Evolutionary conservation across 2,888 invertebrate genomes (phyloP).

Genomic region (Sialis fuliginosa): DNA sequence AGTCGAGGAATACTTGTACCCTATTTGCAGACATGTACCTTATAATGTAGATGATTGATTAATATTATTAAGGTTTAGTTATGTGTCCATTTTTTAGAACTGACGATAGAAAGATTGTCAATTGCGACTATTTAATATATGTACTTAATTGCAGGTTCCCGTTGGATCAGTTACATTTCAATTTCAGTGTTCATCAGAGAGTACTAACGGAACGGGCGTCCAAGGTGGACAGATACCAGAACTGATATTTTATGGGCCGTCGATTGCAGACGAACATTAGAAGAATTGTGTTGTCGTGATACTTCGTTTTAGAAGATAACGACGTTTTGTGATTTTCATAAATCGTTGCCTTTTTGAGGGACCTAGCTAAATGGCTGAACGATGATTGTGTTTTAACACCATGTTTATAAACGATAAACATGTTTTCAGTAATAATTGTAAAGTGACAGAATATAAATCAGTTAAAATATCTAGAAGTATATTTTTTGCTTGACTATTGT

Average conservation of each 20-base stretch:
- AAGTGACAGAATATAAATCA: background rate
- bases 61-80: too few relatives aligned
- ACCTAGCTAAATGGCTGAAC: background rate
- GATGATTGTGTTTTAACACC: background rate
- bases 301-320: background rate
- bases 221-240: constrained; percentile 97
- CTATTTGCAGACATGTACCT: too few relatives aligned
- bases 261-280: constrained; percentile 25
- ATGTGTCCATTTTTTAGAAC: too few relatives aligned
- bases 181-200: constrained; percentile 93
- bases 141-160: constrained; percentile 15
- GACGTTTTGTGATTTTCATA: constrained; percentile 1
- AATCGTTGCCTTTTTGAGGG: background rate
- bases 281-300: background rate
- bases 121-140: too few relatives aligned
- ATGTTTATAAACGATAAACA: background rate
- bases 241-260: constrained; percentile 85
- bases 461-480: background rate
- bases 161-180: constrained; percentile 90
- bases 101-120: too few relatives aligned
- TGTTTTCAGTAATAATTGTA: too few relatives aligned
- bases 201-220: constrained; percentile 93
- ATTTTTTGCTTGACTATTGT: background rate
- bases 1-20: too few relatives aligned
- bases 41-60: too few relatives aligned